phyloP scores from a whole-genome alignment of 1,140 invertebrate species.

The Acromyrmex charruanus region DNA sequence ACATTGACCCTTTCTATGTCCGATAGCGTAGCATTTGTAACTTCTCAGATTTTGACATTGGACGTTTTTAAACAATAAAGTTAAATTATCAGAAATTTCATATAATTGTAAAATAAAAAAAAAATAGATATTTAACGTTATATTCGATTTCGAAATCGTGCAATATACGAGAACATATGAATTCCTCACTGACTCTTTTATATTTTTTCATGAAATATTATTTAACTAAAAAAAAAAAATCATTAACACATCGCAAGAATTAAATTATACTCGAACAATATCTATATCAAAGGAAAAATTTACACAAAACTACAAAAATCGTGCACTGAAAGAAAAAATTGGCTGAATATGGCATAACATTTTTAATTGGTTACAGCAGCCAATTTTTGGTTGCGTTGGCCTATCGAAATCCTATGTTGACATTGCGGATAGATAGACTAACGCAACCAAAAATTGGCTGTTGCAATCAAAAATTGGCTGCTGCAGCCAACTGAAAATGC shows the following conservation, averaged over 20 bases:
- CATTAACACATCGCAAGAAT: neutral
- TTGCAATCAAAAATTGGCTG: too few species aligned
- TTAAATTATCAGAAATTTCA: conserved; percentile 13
- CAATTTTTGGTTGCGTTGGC: too few species aligned
- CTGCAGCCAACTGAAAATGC: too few species aligned
- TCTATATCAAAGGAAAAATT: neutral
- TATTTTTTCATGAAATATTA: conserved; percentile 1
- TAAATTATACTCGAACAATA: neutral
- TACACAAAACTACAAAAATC: neutral
- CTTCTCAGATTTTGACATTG: neutral
- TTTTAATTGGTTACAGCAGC: too few species aligned
- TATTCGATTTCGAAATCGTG: neutral
- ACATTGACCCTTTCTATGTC: conserved; percentile 30
- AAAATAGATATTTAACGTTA: neutral
- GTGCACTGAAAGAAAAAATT: too few species aligned
- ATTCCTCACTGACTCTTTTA: neutral
- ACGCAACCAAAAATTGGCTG: too few species aligned
- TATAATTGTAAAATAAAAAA: neutral
- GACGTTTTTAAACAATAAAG: neutral
- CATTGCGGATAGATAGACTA: too few species aligned
- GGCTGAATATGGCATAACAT: too few species aligned
- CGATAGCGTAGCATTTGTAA: neutral
- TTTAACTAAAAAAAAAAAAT: neutral
- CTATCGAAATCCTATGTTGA: too few species aligned
- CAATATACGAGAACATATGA: neutral